phyloP scores from a whole-genome alignment of 2,797 vertebrate species.

The Euphonia xanthogaster region DNA sequence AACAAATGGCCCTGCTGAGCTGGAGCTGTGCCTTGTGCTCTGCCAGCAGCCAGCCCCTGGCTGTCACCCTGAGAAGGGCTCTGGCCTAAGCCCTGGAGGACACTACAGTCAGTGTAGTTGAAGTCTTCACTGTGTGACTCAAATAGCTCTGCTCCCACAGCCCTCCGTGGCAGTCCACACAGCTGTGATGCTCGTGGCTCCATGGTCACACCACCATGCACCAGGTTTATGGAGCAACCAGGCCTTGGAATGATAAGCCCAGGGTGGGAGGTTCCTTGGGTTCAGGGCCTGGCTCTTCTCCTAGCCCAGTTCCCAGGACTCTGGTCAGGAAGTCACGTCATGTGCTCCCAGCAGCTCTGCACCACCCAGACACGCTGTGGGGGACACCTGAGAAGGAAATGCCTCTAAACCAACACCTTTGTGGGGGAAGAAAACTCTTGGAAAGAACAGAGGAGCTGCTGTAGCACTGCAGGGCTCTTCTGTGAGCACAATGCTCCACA shows the following conservation, averaged over 20 bases:
- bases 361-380: not conserved
- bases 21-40: not conserved
- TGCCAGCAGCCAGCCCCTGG: not conserved
- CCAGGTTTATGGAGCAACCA: not conserved
- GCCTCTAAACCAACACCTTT: not conserved
- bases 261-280: not conserved
- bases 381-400: not conserved
- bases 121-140: not conserved
- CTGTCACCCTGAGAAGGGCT: not conserved
- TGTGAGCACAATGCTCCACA: not conserved
- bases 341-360: not conserved
- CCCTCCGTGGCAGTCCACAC: not conserved
- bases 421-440: not conserved
- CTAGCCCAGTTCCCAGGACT: not conserved
- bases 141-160: not conserved
- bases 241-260: not conserved
- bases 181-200: not conserved
- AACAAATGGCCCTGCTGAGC: not conserved
- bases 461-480: not conserved
- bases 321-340: not conserved
- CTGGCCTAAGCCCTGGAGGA: not conserved
- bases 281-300: not conserved
- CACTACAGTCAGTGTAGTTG: not conserved
- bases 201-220: fast-evolving
- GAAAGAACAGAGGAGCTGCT: not conserved